A percentile compares a stretch with the other conserved stretches of the same genome.
These are phyloP conservation scores for Rallus limicola DNA, from an alignment of 2,113 vertebrate genomes.

Conservation along the genomic window DNA sequence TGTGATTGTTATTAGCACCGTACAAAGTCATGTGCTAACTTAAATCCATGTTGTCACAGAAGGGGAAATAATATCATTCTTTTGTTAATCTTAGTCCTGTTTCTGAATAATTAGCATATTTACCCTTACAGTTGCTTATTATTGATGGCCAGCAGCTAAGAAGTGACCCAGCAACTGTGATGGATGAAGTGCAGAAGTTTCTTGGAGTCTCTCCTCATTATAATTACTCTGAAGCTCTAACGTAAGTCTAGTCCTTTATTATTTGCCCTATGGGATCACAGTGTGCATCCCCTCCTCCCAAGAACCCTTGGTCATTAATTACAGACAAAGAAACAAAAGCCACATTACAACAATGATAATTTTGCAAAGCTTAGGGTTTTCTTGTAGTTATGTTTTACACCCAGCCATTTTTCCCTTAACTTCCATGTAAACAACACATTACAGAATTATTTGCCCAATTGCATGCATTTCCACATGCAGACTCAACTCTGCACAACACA, in stretches of 20 bases:
- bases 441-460: neutral
- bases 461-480: neutral
- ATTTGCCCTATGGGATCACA: neutral
- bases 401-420: neutral
- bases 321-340: neutral
- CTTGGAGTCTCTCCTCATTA: conserved; percentile 90
- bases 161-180: conserved; percentile 90
- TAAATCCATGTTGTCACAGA: neutral
- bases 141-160: conserved; percentile 97
- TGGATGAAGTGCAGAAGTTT: conserved; percentile 98
- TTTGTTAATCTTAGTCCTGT: neutral
- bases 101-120: conserved; percentile 4
- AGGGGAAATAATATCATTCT: neutral
- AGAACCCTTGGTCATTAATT: neutral
- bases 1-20: neutral
- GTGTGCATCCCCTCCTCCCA: neutral
- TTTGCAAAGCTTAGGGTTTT: neutral
- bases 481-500: neutral
- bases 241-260: conserved; percentile 80
- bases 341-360: neutral
- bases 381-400: neutral
- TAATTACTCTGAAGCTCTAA: conserved; percentile 95
- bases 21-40: neutral
- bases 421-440: neutral
- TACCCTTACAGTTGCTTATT: conserved; percentile 86